Evolutionary conservation across 2,797 vertebrate species (phyloP), one percentile per base, ranked within the genome.

Genomic region (Hoplostethus atlanticus): DNA sequence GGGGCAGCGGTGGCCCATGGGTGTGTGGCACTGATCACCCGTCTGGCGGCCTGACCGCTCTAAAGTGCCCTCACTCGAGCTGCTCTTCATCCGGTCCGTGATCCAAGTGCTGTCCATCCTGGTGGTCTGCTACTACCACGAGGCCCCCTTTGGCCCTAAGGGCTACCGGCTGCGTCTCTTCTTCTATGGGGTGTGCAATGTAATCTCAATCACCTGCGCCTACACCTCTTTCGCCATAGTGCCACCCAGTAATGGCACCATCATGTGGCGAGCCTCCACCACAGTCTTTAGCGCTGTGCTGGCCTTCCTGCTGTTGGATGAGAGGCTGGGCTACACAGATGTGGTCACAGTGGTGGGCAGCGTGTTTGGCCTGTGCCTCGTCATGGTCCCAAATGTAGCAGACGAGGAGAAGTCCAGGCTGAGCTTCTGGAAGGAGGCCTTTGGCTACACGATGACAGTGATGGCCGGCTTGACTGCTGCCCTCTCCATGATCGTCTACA

Each of bases 251-350:
- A 99, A 99, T 0, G 98, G 97, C 73, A 99, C 98, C 85, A 95
- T 98, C 67, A 99, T 99, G 98, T 99, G 97, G 98, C 96, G 98
- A 47, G 98, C 97, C 62, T 97, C 97, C 58, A 98, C 97, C 58
- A 99, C 98, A 0, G 97, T 97, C 59, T 99, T 99, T 89, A 99
- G 97, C 80, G 97, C 97, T 5, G 77, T 99, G 77, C 87, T 99
- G 88, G 97, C 98, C 53, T 98, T 99, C 91, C 92, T 99, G 87
- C 91, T 98, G 36, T 80, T 98, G 76, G 97, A 99, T 53, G 98
- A 99, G 91, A 93, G 96, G 76, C 95, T 99, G 91, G 96, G 95
- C 70, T 96, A 94, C 57, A 90, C 95, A 5, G 98, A 99, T 60
- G 85, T 97, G 47, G 93, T 96, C 84, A 96, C 98, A 0, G 96